phyloP scores from a whole-genome alignment of 2,888 invertebrate genomes.

The Andrena fulva region DNA sequence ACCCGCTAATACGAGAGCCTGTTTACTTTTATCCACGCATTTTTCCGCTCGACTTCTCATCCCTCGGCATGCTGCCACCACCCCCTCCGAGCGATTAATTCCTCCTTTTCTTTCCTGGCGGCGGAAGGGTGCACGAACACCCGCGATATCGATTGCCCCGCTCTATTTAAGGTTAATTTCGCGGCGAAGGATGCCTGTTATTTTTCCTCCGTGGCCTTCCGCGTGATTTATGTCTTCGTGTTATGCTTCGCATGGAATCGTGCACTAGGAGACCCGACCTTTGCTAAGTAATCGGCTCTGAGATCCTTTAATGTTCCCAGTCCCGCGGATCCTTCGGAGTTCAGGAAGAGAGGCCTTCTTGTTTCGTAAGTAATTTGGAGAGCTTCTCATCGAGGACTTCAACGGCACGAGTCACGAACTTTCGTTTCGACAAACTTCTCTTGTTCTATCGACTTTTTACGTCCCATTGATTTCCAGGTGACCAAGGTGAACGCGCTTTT shows the following conservation, averaged over 20 bases:
- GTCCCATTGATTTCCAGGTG: not conserved
- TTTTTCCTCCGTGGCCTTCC: constrained; percentile 44
- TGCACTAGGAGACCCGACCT: constrained; percentile 33
- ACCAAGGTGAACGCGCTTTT: not conserved
- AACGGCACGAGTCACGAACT: not conserved
- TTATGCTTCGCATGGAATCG: constrained; percentile 9
- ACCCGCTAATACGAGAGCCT: constrained; percentile 63
- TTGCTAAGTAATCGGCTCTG: constrained; percentile 22
- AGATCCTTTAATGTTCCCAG: constrained; percentile 10
- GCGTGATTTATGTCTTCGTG: constrained; percentile 51
- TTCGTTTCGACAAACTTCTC: not conserved
- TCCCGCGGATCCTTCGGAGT: not conserved
- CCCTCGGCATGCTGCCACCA: constrained; percentile 16
- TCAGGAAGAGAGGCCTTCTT: not conserved
- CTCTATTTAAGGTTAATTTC: constrained; percentile 52
- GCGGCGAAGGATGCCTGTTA: constrained; percentile 27
- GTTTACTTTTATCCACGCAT: constrained; percentile 66
- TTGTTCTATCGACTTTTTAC: not conserved
- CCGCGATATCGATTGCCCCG: constrained; percentile 51
- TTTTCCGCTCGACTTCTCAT: constrained; percentile 60
- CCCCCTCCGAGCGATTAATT: constrained; percentile 41
- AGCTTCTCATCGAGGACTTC: not conserved
- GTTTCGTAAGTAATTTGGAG: not conserved
- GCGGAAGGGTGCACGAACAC: constrained; percentile 25
- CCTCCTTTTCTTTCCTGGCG: constrained; percentile 14